Evolutionary conservation across 2,797 vertebrate genomes (phyloP), one percentile per base, ranked within the genome.

Genomic region (Champsocephalus gunnari): DNA sequence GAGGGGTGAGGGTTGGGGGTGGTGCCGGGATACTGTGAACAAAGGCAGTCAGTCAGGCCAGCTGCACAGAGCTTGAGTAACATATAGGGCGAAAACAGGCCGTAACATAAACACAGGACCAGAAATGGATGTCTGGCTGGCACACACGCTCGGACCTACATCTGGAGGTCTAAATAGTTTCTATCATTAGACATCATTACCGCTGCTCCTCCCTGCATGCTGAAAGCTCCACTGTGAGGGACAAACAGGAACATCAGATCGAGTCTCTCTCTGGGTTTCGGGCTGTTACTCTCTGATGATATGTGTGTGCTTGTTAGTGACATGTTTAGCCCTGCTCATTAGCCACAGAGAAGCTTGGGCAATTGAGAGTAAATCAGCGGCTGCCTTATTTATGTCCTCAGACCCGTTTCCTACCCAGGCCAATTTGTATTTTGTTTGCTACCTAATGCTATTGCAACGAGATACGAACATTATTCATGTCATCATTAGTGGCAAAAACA

Each of bases 21-120:
- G 62, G 19, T 68, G 69, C 71, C 67, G 73, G 77, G 55, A 61
- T 73, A 71, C 54, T 63, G 66, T 61, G 84, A 88, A 90, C 85
- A 88, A 85, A 80, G 82, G 28, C 65, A 77, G 81, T 73, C 86
- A 88, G 86, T 88, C 72, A 84, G 80, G 50, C 71, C 85, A 84
- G 84, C 74, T 88, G 81, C 77, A 75, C 32, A 79, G 68, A 57
- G 74, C 71, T 72, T 60, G 50, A 79, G 75, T 74, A 79, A 83
- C 80, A 64, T 81, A 79, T 71, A 80, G 75, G 28, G 48, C 5
- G 34, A 84, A 68, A 24, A 24, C 47, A 76, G 41, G 74, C 68
- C 66, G 65, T 73, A 79, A 83, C 83, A 88, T 88, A 84, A 85
- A 87, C 80, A 82, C 59, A 66, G 69, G 65, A 80, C 81, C 72